Evolutionary conservation across 1,140 invertebrate species (phyloP).

Genomic region (Pemphigus obesinymphae): DNA sequence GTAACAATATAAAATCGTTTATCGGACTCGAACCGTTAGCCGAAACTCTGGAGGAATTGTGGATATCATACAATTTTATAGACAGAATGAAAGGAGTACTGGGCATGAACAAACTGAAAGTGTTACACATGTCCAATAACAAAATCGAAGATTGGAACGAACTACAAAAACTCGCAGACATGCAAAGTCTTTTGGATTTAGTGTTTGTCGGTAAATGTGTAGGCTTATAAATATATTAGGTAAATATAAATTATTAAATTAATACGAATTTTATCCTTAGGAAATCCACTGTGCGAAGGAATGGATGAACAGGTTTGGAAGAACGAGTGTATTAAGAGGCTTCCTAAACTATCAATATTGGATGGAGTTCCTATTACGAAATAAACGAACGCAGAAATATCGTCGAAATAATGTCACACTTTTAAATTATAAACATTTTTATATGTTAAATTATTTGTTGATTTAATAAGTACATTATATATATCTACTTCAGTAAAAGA

Average conservation of each 20-base stretch:
- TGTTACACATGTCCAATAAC: constrained; percentile 85
- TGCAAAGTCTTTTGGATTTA: constrained; percentile 59
- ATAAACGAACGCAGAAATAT: too few species aligned
- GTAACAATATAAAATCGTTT: constrained; percentile 86
- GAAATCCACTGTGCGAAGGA: constrained; percentile 78
- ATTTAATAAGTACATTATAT: too few species aligned
- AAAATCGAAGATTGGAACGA: constrained; percentile 82
- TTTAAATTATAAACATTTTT: constrained; percentile 46
- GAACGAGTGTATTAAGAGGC: constrained; percentile 64
- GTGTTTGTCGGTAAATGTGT: constrained; percentile 56
- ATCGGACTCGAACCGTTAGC: constrained; percentile 70
- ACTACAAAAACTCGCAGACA: constrained; percentile 66
- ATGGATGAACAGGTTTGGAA: constrained; percentile 67
- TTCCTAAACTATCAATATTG: constrained; percentile 77
- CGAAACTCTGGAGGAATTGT: constrained; percentile 83
- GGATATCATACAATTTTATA: constrained; percentile 93
- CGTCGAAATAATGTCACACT: too few species aligned
- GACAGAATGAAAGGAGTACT: constrained; percentile 87
- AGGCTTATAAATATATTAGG: neutral
- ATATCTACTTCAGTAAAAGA: too few species aligned
- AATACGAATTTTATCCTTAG: constrained; percentile 50
- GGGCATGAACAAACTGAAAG: constrained; percentile 71
- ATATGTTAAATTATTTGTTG: neutral
- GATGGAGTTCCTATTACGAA: constrained; percentile 74
- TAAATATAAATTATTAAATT: too few species aligned